A percentile compares a stretch with the other conserved stretches of the same genome.
phyloP scores from a whole-genome alignment of 92 coral and sea anemone genomes.

The Palythoa caribaeorum region DNA sequence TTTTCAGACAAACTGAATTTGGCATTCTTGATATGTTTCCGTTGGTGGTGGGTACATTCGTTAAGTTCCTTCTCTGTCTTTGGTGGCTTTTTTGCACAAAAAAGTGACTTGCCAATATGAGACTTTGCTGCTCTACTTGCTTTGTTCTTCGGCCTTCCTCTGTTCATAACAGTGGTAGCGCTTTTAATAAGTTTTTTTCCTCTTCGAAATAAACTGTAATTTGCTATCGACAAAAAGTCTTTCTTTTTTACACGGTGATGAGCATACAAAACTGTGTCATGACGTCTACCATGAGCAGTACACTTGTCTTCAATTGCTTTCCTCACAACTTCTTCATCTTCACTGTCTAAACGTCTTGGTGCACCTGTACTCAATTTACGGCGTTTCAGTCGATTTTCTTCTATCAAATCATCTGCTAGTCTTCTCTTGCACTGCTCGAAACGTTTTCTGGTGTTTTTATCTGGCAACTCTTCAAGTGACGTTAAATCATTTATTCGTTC shows the following conservation, averaged over 20 bases:
- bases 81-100: constrained; percentile 47
- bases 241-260: constrained; percentile 46
- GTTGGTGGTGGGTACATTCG: constrained; percentile 46
- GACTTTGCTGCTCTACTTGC: constrained; percentile 2
- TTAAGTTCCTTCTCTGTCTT: constrained; percentile 7
- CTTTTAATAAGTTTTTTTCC: constrained; percentile 34
- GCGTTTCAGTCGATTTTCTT: too few species aligned
- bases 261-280: constrained; percentile 55
- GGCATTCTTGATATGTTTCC: constrained; percentile 45
- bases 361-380: too few species aligned
- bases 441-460: too few species aligned
- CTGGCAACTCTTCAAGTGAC: too few species aligned
- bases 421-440: too few species aligned
- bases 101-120: constrained; percentile 36
- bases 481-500: too few species aligned
- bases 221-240: constrained; percentile 33
- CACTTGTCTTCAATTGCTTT: constrained; percentile 57
- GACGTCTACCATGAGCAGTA: constrained; percentile 69
- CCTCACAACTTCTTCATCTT: constrained; percentile 47
- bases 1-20: not conserved
- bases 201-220: constrained; percentile 1
- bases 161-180: constrained; percentile 33
- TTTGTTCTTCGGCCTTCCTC: constrained; percentile 38
- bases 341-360: constrained; percentile 2
- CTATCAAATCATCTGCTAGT: too few species aligned